A percentile compares a stretch with the other conserved stretches of the same genome.
Evolutionary conservation across 2,113 vertebrate genomes (phyloP).

Genomic region (Okapia johnstoni): DNA sequence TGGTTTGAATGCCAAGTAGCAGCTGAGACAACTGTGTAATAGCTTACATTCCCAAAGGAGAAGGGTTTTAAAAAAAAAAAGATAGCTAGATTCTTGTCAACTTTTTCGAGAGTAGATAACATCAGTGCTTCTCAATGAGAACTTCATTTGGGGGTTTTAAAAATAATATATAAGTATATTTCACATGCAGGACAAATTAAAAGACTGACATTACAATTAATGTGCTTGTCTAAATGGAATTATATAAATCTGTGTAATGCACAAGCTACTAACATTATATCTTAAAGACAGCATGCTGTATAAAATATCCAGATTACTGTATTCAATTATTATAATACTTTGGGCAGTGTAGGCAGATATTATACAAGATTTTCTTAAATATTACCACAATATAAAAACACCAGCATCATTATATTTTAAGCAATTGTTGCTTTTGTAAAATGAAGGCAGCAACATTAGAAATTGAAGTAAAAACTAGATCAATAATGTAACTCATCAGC

Average conservation of each 20-base stretch:
- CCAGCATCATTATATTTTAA: neutral
- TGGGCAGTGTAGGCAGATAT: neutral
- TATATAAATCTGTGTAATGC: neutral
- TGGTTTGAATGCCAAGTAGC: constrained; percentile 53
- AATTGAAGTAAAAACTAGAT: constrained; percentile 21
- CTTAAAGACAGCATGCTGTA: neutral
- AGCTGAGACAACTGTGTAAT: constrained; percentile 65
- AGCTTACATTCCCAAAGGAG: constrained; percentile 39
- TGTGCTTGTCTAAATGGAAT: neutral
- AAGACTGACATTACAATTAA: neutral
- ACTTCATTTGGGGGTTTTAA: neutral
- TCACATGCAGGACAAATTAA: neutral
- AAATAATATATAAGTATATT: neutral
- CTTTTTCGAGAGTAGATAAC: constrained; percentile 13
- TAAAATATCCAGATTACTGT: neutral
- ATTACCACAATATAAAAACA: neutral
- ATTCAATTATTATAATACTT: neutral
- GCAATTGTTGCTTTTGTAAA: neutral
- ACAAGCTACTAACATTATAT: neutral
- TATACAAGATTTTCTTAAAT: neutral
- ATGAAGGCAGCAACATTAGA: neutral
- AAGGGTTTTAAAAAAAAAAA: neutral
- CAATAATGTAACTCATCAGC: neutral
- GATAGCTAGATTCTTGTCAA: neutral
- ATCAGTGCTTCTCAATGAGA: neutral